Evolutionary conservation across 2,888 invertebrate species (phyloP), one percentile per base, ranked within the genome.

Genomic region (Frankliniella intonsa): DNA sequence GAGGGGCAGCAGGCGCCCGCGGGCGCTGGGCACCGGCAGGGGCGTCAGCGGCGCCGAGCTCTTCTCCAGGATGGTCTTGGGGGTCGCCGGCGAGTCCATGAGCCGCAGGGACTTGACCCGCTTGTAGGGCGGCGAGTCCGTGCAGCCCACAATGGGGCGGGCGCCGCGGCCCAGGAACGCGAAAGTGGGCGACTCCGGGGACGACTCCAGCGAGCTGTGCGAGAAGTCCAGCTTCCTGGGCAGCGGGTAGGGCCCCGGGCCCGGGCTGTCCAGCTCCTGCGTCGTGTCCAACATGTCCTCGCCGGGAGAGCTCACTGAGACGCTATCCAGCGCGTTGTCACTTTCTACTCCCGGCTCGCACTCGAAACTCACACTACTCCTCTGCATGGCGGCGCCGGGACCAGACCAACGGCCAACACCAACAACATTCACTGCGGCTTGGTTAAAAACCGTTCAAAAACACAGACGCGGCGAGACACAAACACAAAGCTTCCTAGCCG

Each of bases 81-180:
- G 96, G 8, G 96, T 95, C 84, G 94, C 92, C 0, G 96, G 96
- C 81, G 94, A 94, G 88, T 96, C 95, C 86, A 95, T 95, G 0
- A 97, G 89, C 85, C 95, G 92, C 86, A 89, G 86, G 0, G 92
- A 90, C 84, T 90, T 87, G 62, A 91, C 91, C 84, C 90, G 87
- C 84, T 91, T 90, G 84, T 91, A 91, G 12, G 92, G 92, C 55
- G 92, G 92, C 69, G 69, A 76, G 12, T 76, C 69, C 22, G 69
- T 76, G 69, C 62, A 62, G 11, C 62, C 62, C 9, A 88, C 85
- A 81, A 82, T 62, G 17, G 82, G 5, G n/a, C 69, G 22, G 69
- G 5, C 22, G n/a, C 25, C 25, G 69, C 10, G 69, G 25, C 10
- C 25, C 55, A 55, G 38, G 38, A 25, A 12, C 11, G 69, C 25